Percentiles rank a stretch among this genome's conserved stretches.
These are phyloP conservation scores for Cryptocephalus primarius DNA, from an alignment of 2,888 invertebrate genomes.

Conservation along the genomic window DNA sequence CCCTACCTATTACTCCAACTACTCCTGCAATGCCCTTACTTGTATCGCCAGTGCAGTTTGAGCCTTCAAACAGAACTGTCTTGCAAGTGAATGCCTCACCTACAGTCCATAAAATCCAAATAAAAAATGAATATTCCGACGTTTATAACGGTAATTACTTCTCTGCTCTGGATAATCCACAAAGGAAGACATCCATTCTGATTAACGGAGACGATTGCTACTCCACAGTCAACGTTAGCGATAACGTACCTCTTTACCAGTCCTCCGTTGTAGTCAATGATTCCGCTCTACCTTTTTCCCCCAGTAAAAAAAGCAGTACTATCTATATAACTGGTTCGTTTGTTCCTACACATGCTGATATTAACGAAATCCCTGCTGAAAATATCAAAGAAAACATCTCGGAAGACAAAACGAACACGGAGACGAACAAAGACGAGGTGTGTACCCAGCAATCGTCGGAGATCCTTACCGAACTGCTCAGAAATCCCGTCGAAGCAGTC, in stretches of 20 bases:
- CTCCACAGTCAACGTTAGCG: constrained; percentile 61
- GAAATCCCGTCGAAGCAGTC: constrained; percentile 68
- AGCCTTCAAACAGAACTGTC: constrained; percentile 34
- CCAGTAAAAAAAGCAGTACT: constrained; percentile 29
- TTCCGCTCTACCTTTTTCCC: constrained; percentile 23
- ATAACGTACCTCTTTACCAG: constrained; percentile 57
- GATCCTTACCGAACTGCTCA: constrained; percentile 46
- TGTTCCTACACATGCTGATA: constrained; percentile 2
- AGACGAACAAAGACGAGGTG: not conserved
- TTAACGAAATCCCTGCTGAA: constrained; percentile 5
- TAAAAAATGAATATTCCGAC: constrained; percentile 39
- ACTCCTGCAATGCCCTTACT: not conserved
- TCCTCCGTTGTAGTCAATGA: constrained; percentile 64
- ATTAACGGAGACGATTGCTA: constrained; percentile 66
- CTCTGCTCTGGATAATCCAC: constrained; percentile 28
- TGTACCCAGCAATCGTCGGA: constrained; percentile 16
- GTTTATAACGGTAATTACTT: constrained; percentile 20
- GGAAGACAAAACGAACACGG: constrained; percentile 7
- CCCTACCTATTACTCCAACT: not conserved
- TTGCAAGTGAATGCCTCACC: constrained; percentile 38
- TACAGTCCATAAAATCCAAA: constrained; percentile 44
- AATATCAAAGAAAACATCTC: constrained; percentile 7
- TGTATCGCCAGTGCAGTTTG: constrained; percentile 1
- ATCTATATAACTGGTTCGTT: constrained; percentile 35
- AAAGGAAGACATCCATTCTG: constrained; percentile 56